Percentiles rank a stretch among this genome's conserved stretches.
These are phyloP conservation scores for Bicyclus anynana DNA, from an alignment of 1,140 invertebrate genomes.

Conservation along the genomic window DNA sequence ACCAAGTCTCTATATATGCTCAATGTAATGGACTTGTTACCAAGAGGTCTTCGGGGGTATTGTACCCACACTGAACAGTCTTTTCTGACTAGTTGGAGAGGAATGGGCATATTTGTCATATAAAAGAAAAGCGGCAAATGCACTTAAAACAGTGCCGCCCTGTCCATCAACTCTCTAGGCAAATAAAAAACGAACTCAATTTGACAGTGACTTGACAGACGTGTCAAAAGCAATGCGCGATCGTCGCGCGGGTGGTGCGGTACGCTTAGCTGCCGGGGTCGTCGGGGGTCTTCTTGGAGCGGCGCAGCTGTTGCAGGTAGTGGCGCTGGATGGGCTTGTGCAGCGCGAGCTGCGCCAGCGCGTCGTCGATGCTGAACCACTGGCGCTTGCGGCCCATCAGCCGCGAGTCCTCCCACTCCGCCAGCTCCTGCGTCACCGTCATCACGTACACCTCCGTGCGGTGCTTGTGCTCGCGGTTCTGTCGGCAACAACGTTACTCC, in stretches of 20 bases:
- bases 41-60: too few relatives aligned
- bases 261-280: slow-evolving; percentile 50
- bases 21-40: too few relatives aligned
- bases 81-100: too few relatives aligned
- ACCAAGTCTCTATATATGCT: too few relatives aligned
- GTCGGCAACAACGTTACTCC: slow-evolving; percentile 17
- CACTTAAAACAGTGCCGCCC: too few relatives aligned
- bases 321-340: slow-evolving; percentile 94
- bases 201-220: too few relatives aligned
- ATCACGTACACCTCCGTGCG: slow-evolving; percentile 95
- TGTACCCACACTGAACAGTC: too few relatives aligned
- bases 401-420: slow-evolving; percentile 96
- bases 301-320: slow-evolving; percentile 85
- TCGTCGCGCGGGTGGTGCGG: background rate
- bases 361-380: slow-evolving; percentile 95
- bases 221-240: too few relatives aligned
- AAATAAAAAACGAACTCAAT: too few relatives aligned
- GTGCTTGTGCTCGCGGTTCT: slow-evolving; percentile 95
- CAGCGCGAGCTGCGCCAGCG: slow-evolving; percentile 88
- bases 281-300: slow-evolving; percentile 75
- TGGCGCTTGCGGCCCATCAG: slow-evolving; percentile 92
- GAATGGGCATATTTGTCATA: too few relatives aligned
- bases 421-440: slow-evolving; percentile 92
- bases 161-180: too few relatives aligned
- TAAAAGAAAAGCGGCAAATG: too few relatives aligned